Evolutionary conservation across 2,113 vertebrate species (phyloP), one percentile per base, ranked within the genome.

Genomic region (Serilophus lunatus): DNA sequence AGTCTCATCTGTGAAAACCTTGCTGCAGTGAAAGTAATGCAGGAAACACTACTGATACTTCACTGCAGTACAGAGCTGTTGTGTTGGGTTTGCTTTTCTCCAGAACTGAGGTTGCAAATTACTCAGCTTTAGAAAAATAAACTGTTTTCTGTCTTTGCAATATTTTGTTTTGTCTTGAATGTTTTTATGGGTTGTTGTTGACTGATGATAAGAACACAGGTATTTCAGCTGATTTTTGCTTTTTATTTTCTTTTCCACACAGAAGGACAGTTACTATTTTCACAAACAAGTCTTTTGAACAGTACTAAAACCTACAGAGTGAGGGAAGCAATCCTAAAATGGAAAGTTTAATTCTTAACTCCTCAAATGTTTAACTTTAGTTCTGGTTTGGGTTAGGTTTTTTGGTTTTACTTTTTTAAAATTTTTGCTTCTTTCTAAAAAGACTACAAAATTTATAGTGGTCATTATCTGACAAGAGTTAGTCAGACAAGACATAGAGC

Each of bases 361-460:
- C 12, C 82, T 79, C 40, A 72, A 40, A 40, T 18, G 3, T 47
- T 76, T 76, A 79, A 51, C 25, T 38, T 2, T 61, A 25, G 60
- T 71, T 90, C 44, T 76, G 8, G 5, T 42, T 45, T 24, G 1
- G 9, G 8, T 0, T 28, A 2, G 10, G 15, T 33, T 7, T 3
- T 15, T 28, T 23, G 10, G 9, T 40, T 23, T 11, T 31, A 3
- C 2, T 6, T 25, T 15, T 51, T 79, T 49, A 7, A 1, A 3
- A 24, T 22, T 36, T 83, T 54, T 75, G 1, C 8, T 64, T 85
- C 18, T 75, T 80, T 75, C 13, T 25, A 61, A 49, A 7, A 71
- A 29, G 5, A 35, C 16, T 47, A n/a, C 54, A 68, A 69, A 12
- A 29, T 40, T 42, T 76, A 2, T 69, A 86, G 44, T 24, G 8